These are phyloP conservation scores for Epistrophe eligans DNA, from an alignment of 2,888 invertebrate genomes.

Conservation along the genomic window DNA sequence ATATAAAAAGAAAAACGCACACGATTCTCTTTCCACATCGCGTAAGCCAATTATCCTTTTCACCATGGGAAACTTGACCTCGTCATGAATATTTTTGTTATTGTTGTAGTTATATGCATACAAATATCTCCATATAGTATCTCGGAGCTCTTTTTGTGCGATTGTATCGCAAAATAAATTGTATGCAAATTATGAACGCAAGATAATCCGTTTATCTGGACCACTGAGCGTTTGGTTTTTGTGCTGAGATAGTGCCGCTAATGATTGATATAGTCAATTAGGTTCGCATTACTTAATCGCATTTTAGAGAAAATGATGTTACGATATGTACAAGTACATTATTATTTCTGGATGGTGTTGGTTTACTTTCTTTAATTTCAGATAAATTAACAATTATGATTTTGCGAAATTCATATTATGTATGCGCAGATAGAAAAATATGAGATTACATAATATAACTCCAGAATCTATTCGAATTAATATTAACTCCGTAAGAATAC, in stretches of 20 bases:
- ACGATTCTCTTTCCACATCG: constrained; percentile 49
- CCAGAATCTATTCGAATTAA: no score
- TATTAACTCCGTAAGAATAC: no score
- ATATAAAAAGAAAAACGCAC: constrained; percentile 47
- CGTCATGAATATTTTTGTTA: constrained; percentile 36
- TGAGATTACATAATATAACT: no score
- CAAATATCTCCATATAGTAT: neutral
- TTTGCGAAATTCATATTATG: no score
- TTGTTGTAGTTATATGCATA: neutral
- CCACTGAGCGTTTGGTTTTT: constrained; percentile 65
- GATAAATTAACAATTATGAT: neutral
- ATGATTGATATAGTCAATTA: constrained; percentile 55
- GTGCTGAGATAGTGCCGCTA: constrained; percentile 41
- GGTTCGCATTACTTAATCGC: constrained; percentile 64
- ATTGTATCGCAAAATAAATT: constrained; percentile 65
- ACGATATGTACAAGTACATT: constrained; percentile 16
- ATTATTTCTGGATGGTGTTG: constrained; percentile 1
- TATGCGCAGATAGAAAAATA: no score
- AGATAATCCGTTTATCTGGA: constrained; percentile 75
- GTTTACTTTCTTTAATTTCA: constrained; percentile 3
- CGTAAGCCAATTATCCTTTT: constrained; percentile 74
- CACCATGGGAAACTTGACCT: constrained; percentile 76
- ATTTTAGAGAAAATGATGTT: constrained; percentile 41
- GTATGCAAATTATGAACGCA: constrained; percentile 73
- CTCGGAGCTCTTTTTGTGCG: constrained; percentile 38